A percentile compares a stretch with the other conserved stretches of the same genome.
Conservation (phyloP, 2,888 invertebrate species). For the Tuberolachnus salignus region DNA sequence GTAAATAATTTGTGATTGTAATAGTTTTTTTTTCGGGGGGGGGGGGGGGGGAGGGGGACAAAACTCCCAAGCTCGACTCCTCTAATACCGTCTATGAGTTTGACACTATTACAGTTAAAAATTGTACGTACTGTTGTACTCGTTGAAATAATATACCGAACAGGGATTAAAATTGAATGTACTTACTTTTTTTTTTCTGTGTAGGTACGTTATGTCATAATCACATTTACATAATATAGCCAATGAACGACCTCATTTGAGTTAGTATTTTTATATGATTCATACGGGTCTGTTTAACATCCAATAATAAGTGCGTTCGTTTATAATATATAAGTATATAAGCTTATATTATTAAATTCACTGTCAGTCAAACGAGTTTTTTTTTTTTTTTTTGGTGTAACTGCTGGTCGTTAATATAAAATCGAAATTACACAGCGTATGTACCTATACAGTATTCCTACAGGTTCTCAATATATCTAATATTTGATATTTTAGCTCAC, state of each 20-base stretch:
- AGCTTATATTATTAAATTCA: conserved; percentile 1
- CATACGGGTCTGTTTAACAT: background rate
- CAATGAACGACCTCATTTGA: background rate
- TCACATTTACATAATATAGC: background rate
- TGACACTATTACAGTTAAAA: too few relatives aligned
- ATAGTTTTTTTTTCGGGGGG: too few relatives aligned
- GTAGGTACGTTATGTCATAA: too few relatives aligned
- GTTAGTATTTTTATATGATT: background rate
- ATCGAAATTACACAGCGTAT: background rate
- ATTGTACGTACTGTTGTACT: too few relatives aligned
- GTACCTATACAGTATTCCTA: background rate
- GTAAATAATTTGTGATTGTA: too few relatives aligned
- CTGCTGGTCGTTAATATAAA: conserved; percentile 44
- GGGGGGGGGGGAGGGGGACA: too few relatives aligned
- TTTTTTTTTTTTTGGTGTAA: conserved; percentile 36
- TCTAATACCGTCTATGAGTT: too few relatives aligned
- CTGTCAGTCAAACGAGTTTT: conserved; percentile 35
- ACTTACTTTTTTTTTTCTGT: too few relatives aligned
- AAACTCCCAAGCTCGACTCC: too few relatives aligned
- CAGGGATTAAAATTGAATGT: too few relatives aligned
- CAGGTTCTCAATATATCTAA: background rate
- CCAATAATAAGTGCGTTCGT: background rate
- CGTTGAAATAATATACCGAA: too few relatives aligned
- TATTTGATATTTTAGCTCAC: background rate
- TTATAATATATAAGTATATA: background rate